These are phyloP conservation scores for Eptatretus burgeri DNA, from an alignment of 2,113 vertebrate species.

Conservation along the genomic window DNA sequence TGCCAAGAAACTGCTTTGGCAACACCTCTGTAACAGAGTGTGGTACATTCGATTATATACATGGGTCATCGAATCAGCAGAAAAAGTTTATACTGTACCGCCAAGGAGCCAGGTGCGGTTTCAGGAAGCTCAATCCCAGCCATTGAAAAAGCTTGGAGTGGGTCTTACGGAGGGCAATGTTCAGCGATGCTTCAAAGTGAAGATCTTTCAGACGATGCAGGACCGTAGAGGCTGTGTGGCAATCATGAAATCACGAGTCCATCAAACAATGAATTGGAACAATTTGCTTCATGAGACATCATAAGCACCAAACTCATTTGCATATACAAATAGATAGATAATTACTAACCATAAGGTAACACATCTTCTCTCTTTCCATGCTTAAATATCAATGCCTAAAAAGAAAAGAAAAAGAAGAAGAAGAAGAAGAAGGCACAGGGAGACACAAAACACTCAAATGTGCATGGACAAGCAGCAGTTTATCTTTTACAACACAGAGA, in stretches of 20 bases:
- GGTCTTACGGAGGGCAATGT: slow-evolving; percentile 41
- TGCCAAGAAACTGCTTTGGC: too few species aligned
- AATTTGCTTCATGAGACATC: neutral
- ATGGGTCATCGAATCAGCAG: too few species aligned
- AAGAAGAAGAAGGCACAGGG: too few species aligned
- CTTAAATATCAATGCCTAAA: slow-evolving; percentile 68
- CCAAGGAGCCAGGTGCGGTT: slow-evolving; percentile 56
- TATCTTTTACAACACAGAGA: too few species aligned
- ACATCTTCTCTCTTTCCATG: slow-evolving; percentile 77
- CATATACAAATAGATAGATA: too few species aligned
- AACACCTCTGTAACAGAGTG: too few species aligned
- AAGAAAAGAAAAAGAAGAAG: slow-evolving; percentile 8
- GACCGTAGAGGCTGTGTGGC: slow-evolving; percentile 27
- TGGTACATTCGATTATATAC: too few species aligned
- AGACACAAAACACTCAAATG: too few species aligned
- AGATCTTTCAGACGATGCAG: slow-evolving; percentile 37
- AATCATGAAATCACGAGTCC: neutral
- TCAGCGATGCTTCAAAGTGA: slow-evolving; percentile 29
- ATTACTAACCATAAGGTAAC: slow-evolving; percentile 43
- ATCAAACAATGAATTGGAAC: neutral
- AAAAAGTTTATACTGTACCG: slow-evolving; percentile 19
- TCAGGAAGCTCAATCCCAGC: slow-evolving; percentile 53
- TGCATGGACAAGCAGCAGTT: too few species aligned
- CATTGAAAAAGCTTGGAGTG: slow-evolving; percentile 60
- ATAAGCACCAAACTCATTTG: too few species aligned